Base-by-base conservation (phyloP, 1,140 invertebrate species). In the Hestina assimilis region DNA sequence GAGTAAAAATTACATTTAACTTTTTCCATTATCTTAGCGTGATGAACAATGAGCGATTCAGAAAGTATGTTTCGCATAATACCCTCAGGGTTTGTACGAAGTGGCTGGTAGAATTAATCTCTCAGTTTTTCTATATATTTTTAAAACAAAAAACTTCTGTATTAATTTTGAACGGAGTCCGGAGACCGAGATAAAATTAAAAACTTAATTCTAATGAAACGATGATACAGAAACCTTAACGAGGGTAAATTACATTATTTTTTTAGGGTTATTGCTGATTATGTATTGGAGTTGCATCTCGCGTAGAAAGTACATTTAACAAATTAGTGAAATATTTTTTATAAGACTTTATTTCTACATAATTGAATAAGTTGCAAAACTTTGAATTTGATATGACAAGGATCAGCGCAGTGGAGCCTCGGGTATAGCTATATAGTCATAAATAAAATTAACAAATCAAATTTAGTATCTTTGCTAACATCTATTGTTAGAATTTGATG, bases 191-290 rank as follows among this genome's bases (percentile, higher is more conserved):
- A 15, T 31, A 47, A 28, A 17, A 47, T 47, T 47, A 47, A 47
- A 33, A 21, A 28, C 43, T 31, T 47, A 31, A 47, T 47, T 47
- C 26, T 31, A 47, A 47, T 20, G 28, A 47, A 47, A 47, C 15
- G 43, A 47, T 47, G 43, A 47, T 47, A 47, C 43, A 11, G 43
- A 24, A 43, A 43, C 41, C 21, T 7, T 43, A 43, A 43, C 24
- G 12, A 43, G 41, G 21, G 31, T 11, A 33, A 47, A 47, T 47
- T 47, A 47, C 43, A 47, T 47, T 47, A 31, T 20, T 19, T 28
- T n/a, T 4, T 14, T 35, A 35, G 15, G n/a, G n/a, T n/a, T n/a
- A n/a, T n/a, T n/a, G n/a, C n/a, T 14, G 31, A 35, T 12, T 35
- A 35, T 15, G 14, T 35, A 35, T 35, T 38, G 15, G n/a, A 19